Evolutionary conservation across 2,113 vertebrate genomes (phyloP).

Genomic region (Camelus bactrianus): DNA sequence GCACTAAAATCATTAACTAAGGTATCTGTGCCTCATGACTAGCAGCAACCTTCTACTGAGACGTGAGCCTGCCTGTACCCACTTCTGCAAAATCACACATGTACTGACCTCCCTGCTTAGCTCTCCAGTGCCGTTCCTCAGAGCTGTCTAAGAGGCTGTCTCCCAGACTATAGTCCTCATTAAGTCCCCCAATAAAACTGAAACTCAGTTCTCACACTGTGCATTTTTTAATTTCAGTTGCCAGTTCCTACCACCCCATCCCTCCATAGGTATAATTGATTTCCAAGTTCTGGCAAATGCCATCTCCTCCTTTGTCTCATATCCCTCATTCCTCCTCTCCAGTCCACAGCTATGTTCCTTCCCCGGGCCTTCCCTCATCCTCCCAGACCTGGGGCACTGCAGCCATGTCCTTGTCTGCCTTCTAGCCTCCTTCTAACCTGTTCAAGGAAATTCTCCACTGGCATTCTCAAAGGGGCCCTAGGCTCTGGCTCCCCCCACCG

Average conservation of each 20-base stretch:
- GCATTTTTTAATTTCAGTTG: not conserved
- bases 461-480: not conserved
- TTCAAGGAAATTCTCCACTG: not conserved
- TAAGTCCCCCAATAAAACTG: not conserved
- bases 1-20: not conserved
- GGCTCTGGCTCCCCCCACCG: not conserved
- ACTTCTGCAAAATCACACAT: not conserved
- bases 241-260: not conserved
- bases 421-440: not conserved
- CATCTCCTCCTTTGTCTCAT: not conserved
- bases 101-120: not conserved
- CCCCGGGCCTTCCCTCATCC: not conserved
- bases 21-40: not conserved
- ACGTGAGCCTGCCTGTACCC: not conserved
- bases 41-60: not conserved
- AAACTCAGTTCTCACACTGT: not conserved
- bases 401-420: not conserved
- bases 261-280: not conserved
- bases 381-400: not conserved
- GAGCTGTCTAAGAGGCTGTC: not conserved
- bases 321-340: not conserved
- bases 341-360: not conserved
- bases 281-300: not conserved
- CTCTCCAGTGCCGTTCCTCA: not conserved
- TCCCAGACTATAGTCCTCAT: not conserved